These are phyloP conservation scores for Phaedon cochleariae DNA, from an alignment of 2,888 invertebrate species.

Conservation along the genomic window DNA sequence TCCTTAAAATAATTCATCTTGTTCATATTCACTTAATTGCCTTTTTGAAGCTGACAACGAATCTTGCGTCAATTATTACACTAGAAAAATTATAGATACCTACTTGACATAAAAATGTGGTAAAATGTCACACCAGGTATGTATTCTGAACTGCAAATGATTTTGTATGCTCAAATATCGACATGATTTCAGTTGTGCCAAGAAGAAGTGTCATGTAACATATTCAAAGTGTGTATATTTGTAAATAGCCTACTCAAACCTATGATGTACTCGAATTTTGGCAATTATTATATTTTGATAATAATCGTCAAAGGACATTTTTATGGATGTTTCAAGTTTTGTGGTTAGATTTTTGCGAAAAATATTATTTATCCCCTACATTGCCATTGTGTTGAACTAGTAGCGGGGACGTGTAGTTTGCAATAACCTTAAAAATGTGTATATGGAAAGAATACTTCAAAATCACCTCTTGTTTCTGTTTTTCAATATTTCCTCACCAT, in stretches of 20 bases:
- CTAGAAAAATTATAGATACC: neutral
- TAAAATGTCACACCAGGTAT: neutral
- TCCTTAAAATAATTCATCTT: neutral
- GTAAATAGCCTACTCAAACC: conserved; percentile 55
- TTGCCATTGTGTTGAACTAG: conserved; percentile 51
- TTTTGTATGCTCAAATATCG: conserved; percentile 6
- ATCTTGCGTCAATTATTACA: neutral
- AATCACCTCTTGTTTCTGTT: conserved; percentile 26
- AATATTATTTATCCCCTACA: conserved; percentile 51
- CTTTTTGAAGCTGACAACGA: neutral
- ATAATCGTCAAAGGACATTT: conserved; percentile 39
- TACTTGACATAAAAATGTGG: too few relatives aligned
- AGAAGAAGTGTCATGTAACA: conserved; percentile 59
- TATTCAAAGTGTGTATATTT: conserved; percentile 62
- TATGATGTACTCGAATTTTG: conserved; percentile 32
- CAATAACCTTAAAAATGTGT: conserved; percentile 51
- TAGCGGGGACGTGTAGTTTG: conserved; percentile 59
- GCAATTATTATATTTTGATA: conserved; percentile 37
- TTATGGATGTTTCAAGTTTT: conserved; percentile 56
- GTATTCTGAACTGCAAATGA: neutral
- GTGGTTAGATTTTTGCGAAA: conserved; percentile 54
- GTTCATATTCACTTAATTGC: neutral
- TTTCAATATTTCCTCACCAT: conserved; percentile 7
- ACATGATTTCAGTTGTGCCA: conserved; percentile 56
- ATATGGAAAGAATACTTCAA: conserved; percentile 35